Base-by-base conservation (phyloP, 2,113 vertebrate species). In the Hippocampus zosterae region DNA sequence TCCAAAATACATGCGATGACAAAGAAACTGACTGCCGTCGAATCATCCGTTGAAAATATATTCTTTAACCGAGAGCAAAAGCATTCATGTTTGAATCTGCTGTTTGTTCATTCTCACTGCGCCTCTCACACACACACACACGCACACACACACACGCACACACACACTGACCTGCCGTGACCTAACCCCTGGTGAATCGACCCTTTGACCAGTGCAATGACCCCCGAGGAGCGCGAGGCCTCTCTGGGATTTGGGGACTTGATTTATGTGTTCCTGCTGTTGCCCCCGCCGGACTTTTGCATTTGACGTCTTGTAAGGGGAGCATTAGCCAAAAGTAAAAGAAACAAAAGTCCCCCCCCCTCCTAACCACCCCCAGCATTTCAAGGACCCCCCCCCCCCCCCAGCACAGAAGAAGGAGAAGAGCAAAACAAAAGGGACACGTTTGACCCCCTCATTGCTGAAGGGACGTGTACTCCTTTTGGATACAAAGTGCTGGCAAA, bases 211-310 rank as follows among this genome's bases (percentile, higher is more conserved):
- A 33, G 57, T 90, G 79, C 67, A 13, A 66, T 91, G 94, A 96
- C 94, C 96, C 33, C 93, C 46, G 75, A 86, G 88, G 88, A 94
- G 88, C 88, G 92, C 57, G 2, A 85, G 85, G 90, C 90, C 93
- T 94, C 88, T 89, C 37, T 82, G 92, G 92, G 90, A 85, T 94
- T 94, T 92, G 81, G 63, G 15, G 84, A 94, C 93, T 93, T 96
- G 95, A 98, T 98, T 98, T 96, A 97, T 94, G 93, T 93, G 92
- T 91, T 92, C 92, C 94, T 93, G 92, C 92, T 93, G 95, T 94
- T 93, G 92, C 92, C 94, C 91, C 41, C 91, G 92, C 89, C 72
- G 83, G 94, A 94, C 93, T 94, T 92, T 95, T 96, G 93, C 93
- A 95, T 97, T 97, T 95, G 91, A 95, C 94, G 94, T 93, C 92